phyloP scores from a whole-genome alignment of 1,140 invertebrate species.

The Heliconius melpomene region DNA sequence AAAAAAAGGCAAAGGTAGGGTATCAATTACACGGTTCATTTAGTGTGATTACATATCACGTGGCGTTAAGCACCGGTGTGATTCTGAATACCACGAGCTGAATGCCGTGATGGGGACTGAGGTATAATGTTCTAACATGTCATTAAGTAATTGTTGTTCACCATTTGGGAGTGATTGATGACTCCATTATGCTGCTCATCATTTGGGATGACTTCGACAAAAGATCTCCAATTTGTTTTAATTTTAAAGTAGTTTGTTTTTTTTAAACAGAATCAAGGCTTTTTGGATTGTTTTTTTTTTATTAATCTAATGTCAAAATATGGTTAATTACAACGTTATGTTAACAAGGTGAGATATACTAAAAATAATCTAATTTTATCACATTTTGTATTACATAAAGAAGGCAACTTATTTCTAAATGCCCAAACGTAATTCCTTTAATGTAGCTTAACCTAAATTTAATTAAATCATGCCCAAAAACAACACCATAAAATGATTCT shows the following conservation, averaged over 20 bases:
- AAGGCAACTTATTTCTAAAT: not conserved
- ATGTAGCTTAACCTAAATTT: conserved; percentile 7
- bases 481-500: not conserved
- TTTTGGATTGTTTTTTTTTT: not conserved
- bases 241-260: not conserved
- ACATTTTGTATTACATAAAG: not conserved
- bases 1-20: conserved; percentile 39
- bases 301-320: not conserved
- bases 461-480: conserved; percentile 21
- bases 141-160: conserved; percentile 31
- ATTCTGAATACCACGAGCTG: conserved; percentile 51
- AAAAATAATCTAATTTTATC: not conserved
- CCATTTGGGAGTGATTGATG: conserved; percentile 29
- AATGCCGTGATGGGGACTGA: conserved; percentile 13
- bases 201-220: conserved; percentile 8
- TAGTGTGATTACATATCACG: no score
- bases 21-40: conserved; percentile 62
- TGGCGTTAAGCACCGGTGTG: conserved; percentile 31
- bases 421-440: not conserved
- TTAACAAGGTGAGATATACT: no score
- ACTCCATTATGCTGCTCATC: conserved; percentile 21
- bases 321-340: no score
- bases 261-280: not conserved
- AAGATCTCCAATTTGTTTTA: conserved; percentile 5
- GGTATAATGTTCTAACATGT: conserved; percentile 28